phyloP scores from a whole-genome alignment of 2,888 invertebrate species.

The Diaphora mendica region DNA sequence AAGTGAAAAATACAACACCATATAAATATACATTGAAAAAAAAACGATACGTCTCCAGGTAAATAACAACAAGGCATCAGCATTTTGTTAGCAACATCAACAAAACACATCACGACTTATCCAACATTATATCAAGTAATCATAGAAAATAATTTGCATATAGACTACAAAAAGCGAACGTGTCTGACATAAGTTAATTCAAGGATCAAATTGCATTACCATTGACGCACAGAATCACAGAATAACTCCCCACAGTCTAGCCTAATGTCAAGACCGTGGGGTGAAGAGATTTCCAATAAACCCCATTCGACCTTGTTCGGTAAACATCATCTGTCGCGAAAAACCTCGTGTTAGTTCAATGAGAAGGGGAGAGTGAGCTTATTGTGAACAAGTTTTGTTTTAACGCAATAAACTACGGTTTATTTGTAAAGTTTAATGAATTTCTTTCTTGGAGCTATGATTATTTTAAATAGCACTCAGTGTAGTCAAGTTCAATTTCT shows the following conservation, averaged over 20 bases:
- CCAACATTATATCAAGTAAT: neutral
- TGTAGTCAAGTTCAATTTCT: neutral
- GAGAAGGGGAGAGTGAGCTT: constrained; percentile 18
- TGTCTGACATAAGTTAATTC: constrained; percentile 37
- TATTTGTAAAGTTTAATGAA: neutral
- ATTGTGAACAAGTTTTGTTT: constrained; percentile 19
- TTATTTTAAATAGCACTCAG: no score
- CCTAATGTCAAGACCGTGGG: constrained; percentile 41
- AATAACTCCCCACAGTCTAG: constrained; percentile 26
- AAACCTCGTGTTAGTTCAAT: constrained; percentile 21
- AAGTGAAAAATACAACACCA: neutral
- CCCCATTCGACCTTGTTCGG: constrained; percentile 39
- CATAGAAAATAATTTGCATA: constrained; percentile 27
- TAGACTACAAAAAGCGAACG: constrained; percentile 21
- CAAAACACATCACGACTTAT: neutral
- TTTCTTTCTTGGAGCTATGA: no score
- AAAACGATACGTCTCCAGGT: neutral
- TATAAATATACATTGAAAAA: neutral
- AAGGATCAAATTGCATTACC: constrained; percentile 49
- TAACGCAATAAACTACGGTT: neutral
- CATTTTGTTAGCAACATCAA: neutral
- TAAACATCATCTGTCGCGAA: constrained; percentile 39
- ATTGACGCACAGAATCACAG: constrained; percentile 41
- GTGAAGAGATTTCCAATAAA: constrained; percentile 51
- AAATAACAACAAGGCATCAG: neutral